A percentile compares a stretch with the other conserved stretches of the same genome.
Evolutionary conservation across 2,888 invertebrate genomes (phyloP).

Genomic region (Stenotaenia linearis): DNA sequence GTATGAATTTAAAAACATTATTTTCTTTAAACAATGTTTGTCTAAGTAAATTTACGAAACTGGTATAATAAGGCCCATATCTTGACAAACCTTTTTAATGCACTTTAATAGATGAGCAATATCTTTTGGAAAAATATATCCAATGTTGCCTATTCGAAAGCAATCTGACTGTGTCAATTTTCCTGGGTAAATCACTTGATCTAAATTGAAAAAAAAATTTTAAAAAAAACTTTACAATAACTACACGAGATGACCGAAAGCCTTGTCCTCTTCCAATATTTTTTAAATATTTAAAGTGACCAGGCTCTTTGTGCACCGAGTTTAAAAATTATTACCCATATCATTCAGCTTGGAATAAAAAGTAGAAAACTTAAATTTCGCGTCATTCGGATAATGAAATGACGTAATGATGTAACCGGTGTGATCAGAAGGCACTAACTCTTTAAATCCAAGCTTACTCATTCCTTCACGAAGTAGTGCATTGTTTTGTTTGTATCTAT

Average conservation of each 20-base stretch:
- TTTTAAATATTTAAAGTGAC: too few species aligned
- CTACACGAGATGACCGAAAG: background rate
- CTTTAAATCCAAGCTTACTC: constrained; percentile 48
- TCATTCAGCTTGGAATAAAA: constrained; percentile 49
- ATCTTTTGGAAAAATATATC: constrained; percentile 48
- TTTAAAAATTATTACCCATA: too few species aligned
- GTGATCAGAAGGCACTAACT: constrained; percentile 43
- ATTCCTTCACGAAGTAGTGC: constrained; percentile 47
- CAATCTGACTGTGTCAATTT: constrained; percentile 49
- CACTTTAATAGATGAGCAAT: constrained; percentile 46
- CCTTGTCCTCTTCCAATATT: too few species aligned
- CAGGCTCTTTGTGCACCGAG: too few species aligned
- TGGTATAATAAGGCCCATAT: constrained; percentile 47
- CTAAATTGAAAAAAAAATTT: constrained; percentile 41
- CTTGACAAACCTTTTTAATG: constrained; percentile 45
- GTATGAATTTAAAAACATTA: too few species aligned
- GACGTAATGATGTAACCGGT: constrained; percentile 51
- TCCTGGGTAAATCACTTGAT: constrained; percentile 51
- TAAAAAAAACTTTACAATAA: background rate
- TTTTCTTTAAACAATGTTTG: background rate
- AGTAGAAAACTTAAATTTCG: constrained; percentile 47
- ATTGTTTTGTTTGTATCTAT: constrained; percentile 48
- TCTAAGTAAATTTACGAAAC: constrained; percentile 31
- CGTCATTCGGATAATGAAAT: constrained; percentile 47
- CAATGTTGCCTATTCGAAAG: constrained; percentile 52